Percentiles rank a stretch among this genome's conserved stretches.
Conservation (phyloP, 2,113 vertebrate species). For the Nesogale talazaci region DNA sequence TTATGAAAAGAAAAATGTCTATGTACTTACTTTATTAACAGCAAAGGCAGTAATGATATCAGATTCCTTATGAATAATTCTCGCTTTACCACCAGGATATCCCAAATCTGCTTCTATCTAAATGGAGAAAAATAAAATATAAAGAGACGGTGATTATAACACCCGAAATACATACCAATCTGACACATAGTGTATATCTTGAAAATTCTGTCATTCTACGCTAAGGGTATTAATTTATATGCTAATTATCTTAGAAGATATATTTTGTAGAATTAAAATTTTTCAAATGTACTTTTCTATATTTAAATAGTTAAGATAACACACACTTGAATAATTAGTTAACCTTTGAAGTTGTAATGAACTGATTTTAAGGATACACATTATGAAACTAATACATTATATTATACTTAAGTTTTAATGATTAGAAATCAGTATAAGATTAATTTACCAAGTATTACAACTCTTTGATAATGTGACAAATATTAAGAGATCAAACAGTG, state of each 20-base stretch:
- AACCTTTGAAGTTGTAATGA: not conserved
- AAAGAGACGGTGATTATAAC: conserved; percentile 37
- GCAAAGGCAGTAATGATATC: conserved; percentile 92
- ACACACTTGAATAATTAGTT: conserved; percentile 18
- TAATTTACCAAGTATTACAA: conserved; percentile 42
- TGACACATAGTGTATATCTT: conserved; percentile 42
- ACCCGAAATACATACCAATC: not conserved
- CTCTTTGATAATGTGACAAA: conserved; percentile 21
- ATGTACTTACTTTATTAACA: conserved; percentile 88
- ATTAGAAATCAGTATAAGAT: not conserved
- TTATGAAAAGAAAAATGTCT: not conserved
- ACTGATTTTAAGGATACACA: not conserved
- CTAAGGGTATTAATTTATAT: conserved; percentile 16
- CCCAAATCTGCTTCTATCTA: conserved; percentile 88
- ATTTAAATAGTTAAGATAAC: conserved; percentile 27
- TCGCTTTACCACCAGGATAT: conserved; percentile 86
- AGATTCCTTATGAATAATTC: conserved; percentile 91
- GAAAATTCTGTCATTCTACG: conserved; percentile 1
- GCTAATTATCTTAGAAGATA: conserved; percentile 24
- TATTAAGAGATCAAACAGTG: not conserved
- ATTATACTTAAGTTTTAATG: not conserved
- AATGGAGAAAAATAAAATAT: conserved; percentile 55
- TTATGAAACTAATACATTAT: not conserved
- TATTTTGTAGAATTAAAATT: conserved; percentile 8
- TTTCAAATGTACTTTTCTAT: conserved; percentile 40